A percentile compares a stretch with the other conserved stretches of the same genome.
Evolutionary conservation across 2,797 vertebrate species (phyloP).

Genomic region (Diplodus puntazzo): DNA sequence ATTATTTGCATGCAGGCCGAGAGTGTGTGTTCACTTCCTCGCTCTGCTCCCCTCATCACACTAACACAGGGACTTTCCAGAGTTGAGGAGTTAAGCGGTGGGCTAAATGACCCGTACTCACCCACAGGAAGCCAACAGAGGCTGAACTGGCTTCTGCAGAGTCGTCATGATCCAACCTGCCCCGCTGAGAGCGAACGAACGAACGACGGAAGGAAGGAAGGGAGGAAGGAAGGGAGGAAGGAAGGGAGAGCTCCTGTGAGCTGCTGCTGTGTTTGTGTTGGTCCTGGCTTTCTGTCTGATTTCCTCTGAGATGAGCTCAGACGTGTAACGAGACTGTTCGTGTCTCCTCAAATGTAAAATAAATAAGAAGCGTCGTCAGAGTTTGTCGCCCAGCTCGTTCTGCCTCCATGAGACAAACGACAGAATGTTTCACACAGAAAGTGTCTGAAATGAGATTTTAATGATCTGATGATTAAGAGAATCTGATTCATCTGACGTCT

Average conservation of each 20-base stretch:
- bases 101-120: constrained; percentile 69
- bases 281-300: not conserved
- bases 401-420: not conserved
- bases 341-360: not conserved
- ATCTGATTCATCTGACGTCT: not conserved
- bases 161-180: constrained; percentile 69
- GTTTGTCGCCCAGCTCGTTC: not conserved
- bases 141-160: constrained; percentile 67
- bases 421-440: not conserved
- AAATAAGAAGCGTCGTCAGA: not conserved
- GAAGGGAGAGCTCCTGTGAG: constrained; percentile 12
- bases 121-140: constrained; percentile 61
- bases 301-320: not conserved
- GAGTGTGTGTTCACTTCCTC: not conserved
- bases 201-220: too few relatives aligned
- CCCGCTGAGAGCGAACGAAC: constrained; percentile 20
- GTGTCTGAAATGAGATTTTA: not conserved
- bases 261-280: not conserved
- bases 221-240: not conserved
- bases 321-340: not conserved
- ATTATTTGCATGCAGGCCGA: constrained; percentile 1
- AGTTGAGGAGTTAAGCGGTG: constrained; percentile 26
- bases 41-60: not conserved
- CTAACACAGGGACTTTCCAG: constrained; percentile 59
- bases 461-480: not conserved